These are phyloP conservation scores for Endotricha flammealis DNA, from an alignment of 2,888 invertebrate species.

Conservation along the genomic window DNA sequence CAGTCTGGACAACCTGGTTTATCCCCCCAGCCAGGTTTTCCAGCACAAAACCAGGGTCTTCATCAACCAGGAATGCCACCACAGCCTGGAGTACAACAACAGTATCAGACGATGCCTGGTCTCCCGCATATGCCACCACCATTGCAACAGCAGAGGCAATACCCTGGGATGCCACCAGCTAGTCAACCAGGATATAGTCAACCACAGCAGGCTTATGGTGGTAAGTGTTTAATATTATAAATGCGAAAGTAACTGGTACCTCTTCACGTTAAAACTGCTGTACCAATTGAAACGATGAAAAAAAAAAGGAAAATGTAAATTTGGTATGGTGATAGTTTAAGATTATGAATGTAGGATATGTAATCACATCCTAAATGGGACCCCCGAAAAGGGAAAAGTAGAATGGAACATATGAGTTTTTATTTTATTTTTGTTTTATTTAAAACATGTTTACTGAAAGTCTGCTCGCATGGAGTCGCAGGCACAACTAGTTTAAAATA, in stretches of 20 bases:
- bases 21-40: slow-evolving; percentile 14
- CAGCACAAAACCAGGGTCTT: slow-evolving; percentile 24
- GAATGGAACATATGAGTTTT: too few species aligned
- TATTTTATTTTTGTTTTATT: too few species aligned
- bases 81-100: slow-evolving; percentile 27
- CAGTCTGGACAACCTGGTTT: slow-evolving; percentile 31
- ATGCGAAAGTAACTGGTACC: too few species aligned
- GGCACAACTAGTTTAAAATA: neutral
- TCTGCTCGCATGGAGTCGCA: too few species aligned
- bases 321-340: too few species aligned
- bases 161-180: slow-evolving; percentile 32
- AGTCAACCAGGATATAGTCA: slow-evolving; percentile 41
- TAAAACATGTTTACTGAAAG: too few species aligned
- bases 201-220: slow-evolving; percentile 39
- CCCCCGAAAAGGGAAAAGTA: too few species aligned
- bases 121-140: slow-evolving; percentile 71
- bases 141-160: slow-evolving; percentile 46
- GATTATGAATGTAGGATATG: too few species aligned
- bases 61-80: slow-evolving; percentile 21
- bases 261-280: too few species aligned
- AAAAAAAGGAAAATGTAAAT: too few species aligned
- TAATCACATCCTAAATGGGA: too few species aligned
- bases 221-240: slow-evolving; percentile 34
- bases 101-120: slow-evolving; percentile 43
- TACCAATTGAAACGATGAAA: too few species aligned